phyloP scores from a whole-genome alignment of 2,113 vertebrate species.

The Amblyopsis rosae region DNA sequence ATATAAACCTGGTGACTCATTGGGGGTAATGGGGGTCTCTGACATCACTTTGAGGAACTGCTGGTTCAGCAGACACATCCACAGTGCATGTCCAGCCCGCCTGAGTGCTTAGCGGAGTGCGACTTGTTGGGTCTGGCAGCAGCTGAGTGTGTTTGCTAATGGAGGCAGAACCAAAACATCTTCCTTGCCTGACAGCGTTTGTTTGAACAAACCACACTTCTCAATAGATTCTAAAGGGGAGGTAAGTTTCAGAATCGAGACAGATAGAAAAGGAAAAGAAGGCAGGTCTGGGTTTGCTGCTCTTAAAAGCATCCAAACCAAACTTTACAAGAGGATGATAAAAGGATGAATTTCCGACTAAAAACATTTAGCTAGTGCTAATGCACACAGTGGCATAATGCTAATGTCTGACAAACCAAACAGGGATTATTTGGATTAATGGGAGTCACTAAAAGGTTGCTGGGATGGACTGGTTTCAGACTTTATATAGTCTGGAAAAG shows the following conservation, averaged over 20 bases:
- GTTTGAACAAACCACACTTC: constrained; percentile 51
- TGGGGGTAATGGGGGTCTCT: too few relatives aligned
- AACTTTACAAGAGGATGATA: constrained; percentile 51
- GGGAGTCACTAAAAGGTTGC: not conserved
- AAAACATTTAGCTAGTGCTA: constrained; percentile 25
- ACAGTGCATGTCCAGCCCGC: not conserved
- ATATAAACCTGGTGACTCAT: too few relatives aligned
- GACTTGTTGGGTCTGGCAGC: constrained; percentile 30
- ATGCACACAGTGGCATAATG: not conserved
- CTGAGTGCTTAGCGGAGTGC: constrained; percentile 11
- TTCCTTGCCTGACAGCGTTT: constrained; percentile 46
- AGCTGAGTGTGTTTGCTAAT: constrained; percentile 52
- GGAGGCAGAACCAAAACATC: constrained; percentile 66
- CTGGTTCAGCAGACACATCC: too few relatives aligned
- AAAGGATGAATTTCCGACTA: constrained; percentile 28
- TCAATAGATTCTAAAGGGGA: too few relatives aligned
- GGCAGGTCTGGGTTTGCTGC: constrained; percentile 16
- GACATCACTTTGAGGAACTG: too few relatives aligned
- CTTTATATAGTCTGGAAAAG: too few relatives aligned
- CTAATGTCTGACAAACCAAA: not conserved
- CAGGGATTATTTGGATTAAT: constrained; percentile 2
- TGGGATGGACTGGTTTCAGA: not conserved
- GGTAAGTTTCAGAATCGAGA: too few relatives aligned
- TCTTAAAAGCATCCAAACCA: constrained; percentile 51
- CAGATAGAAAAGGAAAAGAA: constrained; percentile 23